Conservation (phyloP, 2,113 vertebrate species). For the Tympanuchus pallidicinctus region DNA sequence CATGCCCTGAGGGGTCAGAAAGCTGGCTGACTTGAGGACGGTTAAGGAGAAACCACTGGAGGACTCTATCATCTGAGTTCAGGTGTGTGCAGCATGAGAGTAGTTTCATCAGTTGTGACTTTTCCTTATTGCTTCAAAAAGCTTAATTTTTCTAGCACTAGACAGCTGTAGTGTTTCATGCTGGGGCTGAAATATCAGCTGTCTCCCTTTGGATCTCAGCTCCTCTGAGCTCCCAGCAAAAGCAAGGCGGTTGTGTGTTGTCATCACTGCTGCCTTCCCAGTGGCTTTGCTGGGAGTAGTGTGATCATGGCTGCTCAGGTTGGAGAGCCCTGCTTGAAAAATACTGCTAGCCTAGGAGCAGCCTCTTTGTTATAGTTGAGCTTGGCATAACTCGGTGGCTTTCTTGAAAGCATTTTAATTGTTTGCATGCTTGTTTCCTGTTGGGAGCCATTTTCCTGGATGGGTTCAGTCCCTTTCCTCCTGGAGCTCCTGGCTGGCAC, state of each 20-base stretch:
- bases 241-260: not conserved
- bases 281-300: not conserved
- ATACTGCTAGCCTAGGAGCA: slow-evolving; percentile 26
- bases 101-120: not conserved
- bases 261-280: not conserved
- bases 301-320: not conserved
- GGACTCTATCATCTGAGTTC: not conserved
- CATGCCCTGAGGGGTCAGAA: not conserved
- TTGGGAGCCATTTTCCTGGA: slow-evolving; percentile 63
- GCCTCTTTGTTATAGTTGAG: not conserved
- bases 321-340: slow-evolving; percentile 30
- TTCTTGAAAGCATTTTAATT: slow-evolving; percentile 47
- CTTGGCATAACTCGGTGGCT: not conserved
- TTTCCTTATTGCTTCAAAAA: slow-evolving; percentile 4
- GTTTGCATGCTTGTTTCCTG: slow-evolving; percentile 25
- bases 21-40: not conserved
- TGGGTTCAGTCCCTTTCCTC: slow-evolving; percentile 33
- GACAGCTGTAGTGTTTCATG: not conserved
- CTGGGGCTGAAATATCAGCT: not conserved
- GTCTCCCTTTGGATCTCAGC: not conserved
- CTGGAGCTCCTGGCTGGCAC: slow-evolving; percentile 50
- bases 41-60: not conserved
- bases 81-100: not conserved
- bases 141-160: not conserved
- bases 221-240: not conserved